Evolutionary conservation across 2,797 vertebrate genomes (phyloP), one percentile per base, ranked within the genome.

Genomic region (Notamacropus eugenii): DNA sequence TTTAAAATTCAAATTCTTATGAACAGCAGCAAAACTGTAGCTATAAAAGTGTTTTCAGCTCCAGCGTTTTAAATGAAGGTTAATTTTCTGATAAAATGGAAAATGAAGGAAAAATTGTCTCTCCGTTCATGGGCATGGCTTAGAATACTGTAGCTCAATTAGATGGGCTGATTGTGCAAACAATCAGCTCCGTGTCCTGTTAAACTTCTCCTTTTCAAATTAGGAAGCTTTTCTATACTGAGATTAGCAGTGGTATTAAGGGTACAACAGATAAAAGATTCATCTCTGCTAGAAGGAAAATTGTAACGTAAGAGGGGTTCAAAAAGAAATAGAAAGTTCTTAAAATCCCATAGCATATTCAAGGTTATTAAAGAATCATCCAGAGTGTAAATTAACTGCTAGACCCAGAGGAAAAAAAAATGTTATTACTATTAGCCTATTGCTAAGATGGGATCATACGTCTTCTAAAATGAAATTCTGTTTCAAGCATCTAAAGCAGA

Each of bases 31-130:
- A 59, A 95, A 96, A 98, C 96, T 2, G 40, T 29, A 97, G 92
- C 67, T 92, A 74, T 92, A 95, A 98, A 98, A 98, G 92, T 96
- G 95, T 96, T 98, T 93, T 10, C 95, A 95, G 95, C 90, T 95
- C 59, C 93, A 50, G 55, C 95, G 16, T 94, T 98, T 98, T 97
- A 96, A 96, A 97, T 95, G 97, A 98, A 97, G 90, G 94, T 97
- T 98, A 97, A 96, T 98, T 98, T 98, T 98, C 95, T 97, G 95
- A 93, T 97, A 93, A 97, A 98, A 98, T 67, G 93, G 96, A 96
- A 98, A 98, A 97, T 4, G 22, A 97, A 98, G 97, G 95, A 96
- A 98, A 95, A 98, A 97, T 97, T 95, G 55, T 94, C 96, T 56
- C 54, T 96, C 95, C 93, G 94, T 93, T 96, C 0, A 40, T 94